phyloP scores from a whole-genome alignment of 2,113 vertebrate genomes.

The Anthoscopus minutus region DNA sequence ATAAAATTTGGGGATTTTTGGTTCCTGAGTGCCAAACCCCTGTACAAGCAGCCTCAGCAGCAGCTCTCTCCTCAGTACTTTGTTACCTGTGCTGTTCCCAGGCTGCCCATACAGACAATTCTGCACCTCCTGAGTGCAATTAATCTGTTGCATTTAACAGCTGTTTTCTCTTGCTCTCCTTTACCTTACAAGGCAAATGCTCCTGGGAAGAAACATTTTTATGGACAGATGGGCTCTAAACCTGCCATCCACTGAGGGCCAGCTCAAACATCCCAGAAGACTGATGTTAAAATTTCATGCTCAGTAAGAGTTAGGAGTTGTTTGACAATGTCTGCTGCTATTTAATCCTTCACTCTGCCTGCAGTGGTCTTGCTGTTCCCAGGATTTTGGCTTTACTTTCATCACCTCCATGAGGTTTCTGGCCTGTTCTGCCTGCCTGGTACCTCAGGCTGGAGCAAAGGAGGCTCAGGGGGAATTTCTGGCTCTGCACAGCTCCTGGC shows the following conservation, averaged over 20 bases:
- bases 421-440: background rate
- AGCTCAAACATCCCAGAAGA: background rate
- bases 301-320: background rate
- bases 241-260: background rate
- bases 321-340: background rate
- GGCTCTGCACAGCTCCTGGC: background rate
- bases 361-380: background rate
- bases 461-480: background rate
- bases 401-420: background rate
- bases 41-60: background rate
- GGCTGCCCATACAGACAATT: background rate
- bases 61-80: background rate
- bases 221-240: background rate
- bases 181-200: constrained; percentile 23
- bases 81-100: rapidly evolving
- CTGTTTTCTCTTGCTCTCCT: background rate
- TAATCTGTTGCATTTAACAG: background rate
- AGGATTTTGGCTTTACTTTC: background rate
- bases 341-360: background rate
- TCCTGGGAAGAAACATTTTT: background rate
- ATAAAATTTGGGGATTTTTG: background rate
- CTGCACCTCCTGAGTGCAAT: background rate
- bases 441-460: background rate
- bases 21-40: background rate
- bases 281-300: background rate